Evolutionary conservation across 2,888 invertebrate species (phyloP).

Genomic region (Dasysyrphus albostriatus): DNA sequence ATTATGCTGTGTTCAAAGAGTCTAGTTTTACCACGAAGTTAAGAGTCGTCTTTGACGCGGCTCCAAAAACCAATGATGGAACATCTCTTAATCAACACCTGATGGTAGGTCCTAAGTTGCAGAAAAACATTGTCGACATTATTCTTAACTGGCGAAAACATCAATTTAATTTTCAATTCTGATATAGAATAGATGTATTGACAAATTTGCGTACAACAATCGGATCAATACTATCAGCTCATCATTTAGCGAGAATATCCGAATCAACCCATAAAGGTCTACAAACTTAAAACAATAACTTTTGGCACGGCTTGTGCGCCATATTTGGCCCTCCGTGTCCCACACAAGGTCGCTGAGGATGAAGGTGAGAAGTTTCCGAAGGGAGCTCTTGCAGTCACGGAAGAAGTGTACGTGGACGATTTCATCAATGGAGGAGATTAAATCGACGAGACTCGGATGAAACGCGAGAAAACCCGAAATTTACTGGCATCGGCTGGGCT

Average conservation of each 20-base stretch:
- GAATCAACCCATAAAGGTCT: neutral
- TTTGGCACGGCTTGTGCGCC: slow-evolving; percentile 12
- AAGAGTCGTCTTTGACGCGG: no score
- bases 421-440: slow-evolving; percentile 12
- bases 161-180: no score
- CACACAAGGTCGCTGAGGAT: no score
- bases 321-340: neutral
- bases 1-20: no score
- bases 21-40: no score
- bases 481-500: slow-evolving; percentile 5
- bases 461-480: neutral
- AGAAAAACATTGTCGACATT: slow-evolving; percentile 7
- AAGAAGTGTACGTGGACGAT: slow-evolving; percentile 15
- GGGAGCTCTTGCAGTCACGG: neutral
- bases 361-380: no score
- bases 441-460: slow-evolving; percentile 5
- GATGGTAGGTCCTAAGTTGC: slow-evolving; percentile 9
- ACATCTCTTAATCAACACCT: slow-evolving; percentile 19
- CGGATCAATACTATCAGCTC: neutral
- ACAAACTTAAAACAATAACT: neutral
- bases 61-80: no score
- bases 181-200: no score
- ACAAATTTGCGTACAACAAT: neutral
- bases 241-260: no score
- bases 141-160: neutral